Percentiles rank a stretch among this genome's conserved stretches.
Conservation (phyloP, 2,113 vertebrate genomes). For the Scolopax mira region DNA sequence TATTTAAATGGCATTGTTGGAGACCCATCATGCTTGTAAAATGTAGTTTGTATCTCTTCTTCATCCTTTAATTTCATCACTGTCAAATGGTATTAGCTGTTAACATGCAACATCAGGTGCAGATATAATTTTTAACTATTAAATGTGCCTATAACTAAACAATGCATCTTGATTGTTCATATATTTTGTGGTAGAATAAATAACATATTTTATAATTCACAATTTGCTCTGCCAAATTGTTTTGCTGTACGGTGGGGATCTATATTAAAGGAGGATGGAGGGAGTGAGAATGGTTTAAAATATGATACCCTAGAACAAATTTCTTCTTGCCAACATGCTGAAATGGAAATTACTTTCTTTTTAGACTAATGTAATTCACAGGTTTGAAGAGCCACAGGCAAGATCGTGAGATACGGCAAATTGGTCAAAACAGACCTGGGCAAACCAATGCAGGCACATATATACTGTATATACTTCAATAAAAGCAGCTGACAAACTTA, state of each 20-base stretch:
- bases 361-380: conserved; percentile 63
- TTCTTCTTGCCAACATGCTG: conserved; percentile 33
- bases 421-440: conserved; percentile 65
- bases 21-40: conserved; percentile 95
- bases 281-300: conserved; percentile 31
- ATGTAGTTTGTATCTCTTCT: conserved; percentile 84
- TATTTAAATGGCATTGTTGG: conserved; percentile 95
- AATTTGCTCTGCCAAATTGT: conserved; percentile 38
- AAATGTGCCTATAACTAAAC: conserved; percentile 77
- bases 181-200: conserved; percentile 55
- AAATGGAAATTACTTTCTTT: conserved; percentile 68
- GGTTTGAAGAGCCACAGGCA: conserved; percentile 50
- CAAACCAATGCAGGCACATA: conserved; percentile 22
- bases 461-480: background rate
- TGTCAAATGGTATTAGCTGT: conserved; percentile 81
- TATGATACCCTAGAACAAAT: conserved; percentile 43
- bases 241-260: conserved; percentile 34
- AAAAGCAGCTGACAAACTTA: conserved; percentile 51
- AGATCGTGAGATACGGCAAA: conserved; percentile 49
- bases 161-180: conserved; percentile 76
- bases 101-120: conserved; percentile 83
- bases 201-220: conserved; percentile 61
- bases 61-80: conserved; percentile 84
- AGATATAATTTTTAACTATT: conserved; percentile 82
- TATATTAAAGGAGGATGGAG: background rate